Evolutionary conservation across 2,888 invertebrate genomes (phyloP).

Genomic region (Cylloceria caligata): DNA sequence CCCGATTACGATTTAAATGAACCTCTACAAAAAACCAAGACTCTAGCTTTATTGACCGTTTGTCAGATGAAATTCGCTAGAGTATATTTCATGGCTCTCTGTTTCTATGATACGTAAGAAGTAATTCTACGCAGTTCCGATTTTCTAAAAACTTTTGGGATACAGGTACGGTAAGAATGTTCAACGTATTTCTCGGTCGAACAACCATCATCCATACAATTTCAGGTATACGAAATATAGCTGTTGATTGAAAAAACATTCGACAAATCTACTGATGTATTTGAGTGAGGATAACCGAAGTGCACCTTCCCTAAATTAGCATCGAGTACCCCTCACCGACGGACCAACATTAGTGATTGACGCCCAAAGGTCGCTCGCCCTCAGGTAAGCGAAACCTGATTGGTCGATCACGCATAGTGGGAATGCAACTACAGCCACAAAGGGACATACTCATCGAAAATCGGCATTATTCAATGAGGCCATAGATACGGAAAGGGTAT

Average conservation of each 20-base stretch:
- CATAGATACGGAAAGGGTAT: not conserved
- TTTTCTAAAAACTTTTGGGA: no score
- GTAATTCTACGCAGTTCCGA: no score
- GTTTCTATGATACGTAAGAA: no score
- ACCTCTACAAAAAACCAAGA: no score
- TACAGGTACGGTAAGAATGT: no score
- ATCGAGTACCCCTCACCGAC: not conserved
- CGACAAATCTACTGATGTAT: not conserved
- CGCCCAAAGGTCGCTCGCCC: not conserved
- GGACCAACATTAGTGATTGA: no score
- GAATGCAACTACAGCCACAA: not conserved
- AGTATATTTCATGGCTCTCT: no score
- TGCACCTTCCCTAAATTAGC: not conserved
- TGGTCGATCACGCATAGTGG: not conserved
- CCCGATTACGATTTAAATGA: no score
- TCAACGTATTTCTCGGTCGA: not conserved
- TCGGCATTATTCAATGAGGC: not conserved
- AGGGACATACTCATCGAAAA: no score
- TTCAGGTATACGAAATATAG: constrained; percentile 12
- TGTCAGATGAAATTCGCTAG: no score
- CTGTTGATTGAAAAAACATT: constrained; percentile 7
- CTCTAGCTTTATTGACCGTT: no score
- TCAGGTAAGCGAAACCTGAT: not conserved
- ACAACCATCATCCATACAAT: not conserved
- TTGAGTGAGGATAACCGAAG: not conserved